Evolutionary conservation across 2,888 invertebrate genomes (phyloP).

Genomic region (Apeira syringaria): DNA sequence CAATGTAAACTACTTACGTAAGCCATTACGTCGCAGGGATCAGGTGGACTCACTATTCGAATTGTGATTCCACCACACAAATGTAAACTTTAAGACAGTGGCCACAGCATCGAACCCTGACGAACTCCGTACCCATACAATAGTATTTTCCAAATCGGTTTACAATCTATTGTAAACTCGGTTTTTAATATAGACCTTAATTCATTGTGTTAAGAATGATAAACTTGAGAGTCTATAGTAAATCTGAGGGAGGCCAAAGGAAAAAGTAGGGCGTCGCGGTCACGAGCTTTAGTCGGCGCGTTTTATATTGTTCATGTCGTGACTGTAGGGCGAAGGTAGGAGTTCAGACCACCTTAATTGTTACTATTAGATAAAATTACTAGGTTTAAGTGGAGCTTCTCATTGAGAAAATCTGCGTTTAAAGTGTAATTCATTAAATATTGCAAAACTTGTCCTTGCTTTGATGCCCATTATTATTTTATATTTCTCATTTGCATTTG

Average conservation of each 20-base stretch:
- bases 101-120: conserved; percentile 40
- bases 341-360: conserved; percentile 55
- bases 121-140: conserved; percentile 35
- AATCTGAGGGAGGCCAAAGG: conserved; percentile 38
- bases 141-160: conserved; percentile 35
- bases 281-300: conserved; percentile 53
- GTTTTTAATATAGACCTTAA: conserved; percentile 39
- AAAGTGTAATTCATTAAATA: neutral
- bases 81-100: conserved; percentile 34
- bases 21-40: conserved; percentile 48
- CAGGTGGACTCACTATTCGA: conserved; percentile 47
- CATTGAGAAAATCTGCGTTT: conserved; percentile 2
- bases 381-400: conserved; percentile 33
- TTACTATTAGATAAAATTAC: conserved; percentile 55
- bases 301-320: conserved; percentile 53
- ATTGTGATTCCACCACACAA: conserved; percentile 34
- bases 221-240: conserved; percentile 22
- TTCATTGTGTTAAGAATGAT: conserved; percentile 33
- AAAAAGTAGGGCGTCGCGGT: conserved; percentile 62
- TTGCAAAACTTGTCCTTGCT: neutral
- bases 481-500: too few species aligned
- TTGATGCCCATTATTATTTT: too few species aligned
- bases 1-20: conserved; percentile 56
- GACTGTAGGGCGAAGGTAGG: conserved; percentile 57
- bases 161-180: conserved; percentile 20